phyloP scores from a whole-genome alignment of 2,888 invertebrate genomes.

The Pharmacophagus antenor region DNA sequence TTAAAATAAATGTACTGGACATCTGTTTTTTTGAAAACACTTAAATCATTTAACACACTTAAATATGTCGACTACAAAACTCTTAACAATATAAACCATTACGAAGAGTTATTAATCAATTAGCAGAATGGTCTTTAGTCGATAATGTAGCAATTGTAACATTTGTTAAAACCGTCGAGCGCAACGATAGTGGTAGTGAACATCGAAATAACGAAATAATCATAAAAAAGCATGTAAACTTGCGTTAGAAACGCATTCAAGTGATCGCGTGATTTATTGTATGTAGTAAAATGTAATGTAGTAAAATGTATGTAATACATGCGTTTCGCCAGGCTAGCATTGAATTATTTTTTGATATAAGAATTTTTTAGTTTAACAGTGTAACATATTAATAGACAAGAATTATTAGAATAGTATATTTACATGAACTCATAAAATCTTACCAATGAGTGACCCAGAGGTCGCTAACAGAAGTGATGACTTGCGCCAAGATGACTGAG shows the following conservation, averaged over 20 bases:
- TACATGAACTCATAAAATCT: conserved; percentile 32
- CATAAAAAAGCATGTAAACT: neutral
- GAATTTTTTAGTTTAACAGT: too few relatives aligned
- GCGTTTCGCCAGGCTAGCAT: too few relatives aligned
- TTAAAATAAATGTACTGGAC: too few relatives aligned
- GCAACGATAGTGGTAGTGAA: neutral
- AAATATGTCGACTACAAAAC: too few relatives aligned
- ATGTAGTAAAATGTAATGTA: neutral
- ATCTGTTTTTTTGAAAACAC: too few relatives aligned
- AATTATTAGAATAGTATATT: neutral
- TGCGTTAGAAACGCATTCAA: neutral
- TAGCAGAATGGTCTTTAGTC: neutral
- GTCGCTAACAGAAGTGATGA: conserved; percentile 85
- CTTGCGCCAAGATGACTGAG: conserved; percentile 84
- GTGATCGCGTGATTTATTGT: neutral
- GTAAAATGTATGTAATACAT: too few relatives aligned
- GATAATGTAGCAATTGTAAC: neutral
- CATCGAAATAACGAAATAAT: neutral
- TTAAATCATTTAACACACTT: too few relatives aligned
- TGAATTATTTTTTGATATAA: too few relatives aligned
- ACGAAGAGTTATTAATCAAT: too few relatives aligned
- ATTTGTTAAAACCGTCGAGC: neutral
- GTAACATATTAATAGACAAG: neutral
- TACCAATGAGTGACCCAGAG: conserved; percentile 90
- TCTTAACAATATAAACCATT: too few relatives aligned